Base-by-base conservation (phyloP, 2,888 invertebrate species). In the Nysson spinosus region DNA sequence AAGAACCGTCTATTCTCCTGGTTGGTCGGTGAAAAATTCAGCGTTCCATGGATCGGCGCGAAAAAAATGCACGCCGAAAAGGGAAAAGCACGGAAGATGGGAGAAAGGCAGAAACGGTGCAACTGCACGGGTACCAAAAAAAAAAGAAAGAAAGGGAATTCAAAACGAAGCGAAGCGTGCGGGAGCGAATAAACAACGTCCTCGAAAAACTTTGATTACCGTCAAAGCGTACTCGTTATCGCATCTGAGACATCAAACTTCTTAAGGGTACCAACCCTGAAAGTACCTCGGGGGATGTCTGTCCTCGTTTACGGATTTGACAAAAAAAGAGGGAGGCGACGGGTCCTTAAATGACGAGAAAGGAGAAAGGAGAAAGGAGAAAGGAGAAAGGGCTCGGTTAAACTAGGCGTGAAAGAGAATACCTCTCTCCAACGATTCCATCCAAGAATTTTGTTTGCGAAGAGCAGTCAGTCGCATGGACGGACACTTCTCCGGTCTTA, bases 41-140 rank as follows among this genome's bases (percentile, higher is more conserved):
- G n/a, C 44, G 64, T 66, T 72, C 63, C 61, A 55, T 61, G 67
- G 63, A 37, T 58, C 44, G 47, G 47, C 39, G 70, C 60, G 63
- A 58, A 66, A 67, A 74, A 75, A 68, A 63, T 62, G 57, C 44
- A 40, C 39, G 12, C 14, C 1, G 2, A n/a, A 37, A 28, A 24
- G 50, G 16, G 9, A 11, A 16, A 26, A 4, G 14, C 9, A 26
- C 11, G 26, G 4, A 35, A 9, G 35, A 12, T 4, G 24, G 20
- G 22, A 12, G 14, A 11, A 17, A 1, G 11, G 37, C 7, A 9
- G 47, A 17, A 20, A 22, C 19, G 39, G 28, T 34, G 60, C 37
- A 39, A 44, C 44, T 37, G 19, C 26, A n/a, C n/a, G n/a, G n/a
- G n/a, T n/a, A n/a, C n/a, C n/a, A n/a, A n/a, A n/a, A n/a, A 11